These are phyloP conservation scores for Ganaspis sp. DNA, from an alignment of 1,140 invertebrate species.

Conservation along the genomic window DNA sequence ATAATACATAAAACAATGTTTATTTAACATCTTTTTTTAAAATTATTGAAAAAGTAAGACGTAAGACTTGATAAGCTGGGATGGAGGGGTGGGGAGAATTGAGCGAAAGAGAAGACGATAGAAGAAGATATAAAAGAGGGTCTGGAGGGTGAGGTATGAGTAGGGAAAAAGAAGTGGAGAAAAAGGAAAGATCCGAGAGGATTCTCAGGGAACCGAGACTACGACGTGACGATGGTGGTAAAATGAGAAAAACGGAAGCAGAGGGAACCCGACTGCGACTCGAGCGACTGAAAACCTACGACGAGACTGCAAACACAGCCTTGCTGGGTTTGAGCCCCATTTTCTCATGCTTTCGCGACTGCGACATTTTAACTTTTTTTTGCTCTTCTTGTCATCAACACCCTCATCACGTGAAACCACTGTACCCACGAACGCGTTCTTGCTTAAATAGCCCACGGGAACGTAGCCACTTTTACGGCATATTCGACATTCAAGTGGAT, in stretches of 20 bases:
- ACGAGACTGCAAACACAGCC: slow-evolving; percentile 55
- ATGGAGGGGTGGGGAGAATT: background rate
- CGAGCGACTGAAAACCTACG: slow-evolving; percentile 46
- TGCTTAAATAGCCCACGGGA: slow-evolving; percentile 13
- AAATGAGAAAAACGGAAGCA: slow-evolving; percentile 55
- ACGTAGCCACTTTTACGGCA: slow-evolving; percentile 9
- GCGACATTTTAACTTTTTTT: slow-evolving; percentile 39
- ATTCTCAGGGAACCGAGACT: slow-evolving; percentile 52
- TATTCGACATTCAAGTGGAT: slow-evolving; percentile 13
- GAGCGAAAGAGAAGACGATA: slow-evolving; percentile 29
- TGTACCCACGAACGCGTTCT: slow-evolving; percentile 21
- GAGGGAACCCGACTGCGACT: slow-evolving; percentile 48
- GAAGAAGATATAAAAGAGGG: slow-evolving; percentile 32
- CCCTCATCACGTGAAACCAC: slow-evolving; percentile 17
- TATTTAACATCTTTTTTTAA: background rate
- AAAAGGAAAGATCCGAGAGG: slow-evolving; percentile 44
- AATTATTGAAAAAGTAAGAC: background rate
- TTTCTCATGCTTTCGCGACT: slow-evolving; percentile 49
- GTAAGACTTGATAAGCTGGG: background rate
- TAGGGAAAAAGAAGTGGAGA: slow-evolving; percentile 42
- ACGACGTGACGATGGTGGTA: slow-evolving; percentile 49
- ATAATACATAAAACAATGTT: too few species aligned
- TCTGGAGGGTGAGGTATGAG: slow-evolving; percentile 22
- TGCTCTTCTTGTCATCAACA: slow-evolving; percentile 13
- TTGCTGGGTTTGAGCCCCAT: slow-evolving; percentile 43